These are phyloP conservation scores for Donacobius atricapilla DNA, from an alignment of 2,113 vertebrate genomes.

Conservation along the genomic window DNA sequence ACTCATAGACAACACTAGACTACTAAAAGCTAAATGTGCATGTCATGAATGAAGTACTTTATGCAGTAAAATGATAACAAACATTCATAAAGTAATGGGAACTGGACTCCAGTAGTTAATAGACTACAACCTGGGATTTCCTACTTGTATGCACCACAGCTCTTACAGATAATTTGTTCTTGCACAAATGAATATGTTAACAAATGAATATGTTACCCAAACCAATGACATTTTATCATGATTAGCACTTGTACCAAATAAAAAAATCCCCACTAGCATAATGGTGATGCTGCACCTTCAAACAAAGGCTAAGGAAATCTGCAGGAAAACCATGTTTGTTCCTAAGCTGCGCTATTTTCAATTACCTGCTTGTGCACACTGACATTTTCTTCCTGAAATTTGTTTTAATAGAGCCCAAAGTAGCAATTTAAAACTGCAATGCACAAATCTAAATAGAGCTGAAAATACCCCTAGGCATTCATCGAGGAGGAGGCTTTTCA, in stretches of 20 bases:
- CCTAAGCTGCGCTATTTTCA: constrained; percentile 17
- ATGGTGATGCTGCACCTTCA: background rate
- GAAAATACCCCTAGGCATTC: background rate
- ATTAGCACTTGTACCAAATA: background rate
- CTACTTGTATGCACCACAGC: background rate
- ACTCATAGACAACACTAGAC: background rate
- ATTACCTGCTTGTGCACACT: constrained; percentile 33
- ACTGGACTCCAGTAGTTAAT: background rate
- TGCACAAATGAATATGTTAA: background rate
- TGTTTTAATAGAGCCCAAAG: constrained; percentile 45
- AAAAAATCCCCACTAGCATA: background rate
- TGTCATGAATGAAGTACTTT: background rate
- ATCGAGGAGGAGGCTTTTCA: background rate
- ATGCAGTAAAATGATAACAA: background rate
- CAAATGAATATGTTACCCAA: background rate
- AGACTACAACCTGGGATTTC: background rate
- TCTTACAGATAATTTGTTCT: background rate
- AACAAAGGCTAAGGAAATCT: constrained; percentile 18
- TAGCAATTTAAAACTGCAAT: constrained; percentile 42
- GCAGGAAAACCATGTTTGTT: background rate
- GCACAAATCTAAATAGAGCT: constrained; percentile 38
- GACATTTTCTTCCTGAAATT: constrained; percentile 41
- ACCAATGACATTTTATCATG: background rate
- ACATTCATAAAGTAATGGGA: background rate
- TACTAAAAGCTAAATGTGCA: background rate